A percentile compares a stretch with the other conserved stretches of the same genome.
phyloP scores from a whole-genome alignment of 2,888 invertebrate species.

The Terebella lapidaria region DNA sequence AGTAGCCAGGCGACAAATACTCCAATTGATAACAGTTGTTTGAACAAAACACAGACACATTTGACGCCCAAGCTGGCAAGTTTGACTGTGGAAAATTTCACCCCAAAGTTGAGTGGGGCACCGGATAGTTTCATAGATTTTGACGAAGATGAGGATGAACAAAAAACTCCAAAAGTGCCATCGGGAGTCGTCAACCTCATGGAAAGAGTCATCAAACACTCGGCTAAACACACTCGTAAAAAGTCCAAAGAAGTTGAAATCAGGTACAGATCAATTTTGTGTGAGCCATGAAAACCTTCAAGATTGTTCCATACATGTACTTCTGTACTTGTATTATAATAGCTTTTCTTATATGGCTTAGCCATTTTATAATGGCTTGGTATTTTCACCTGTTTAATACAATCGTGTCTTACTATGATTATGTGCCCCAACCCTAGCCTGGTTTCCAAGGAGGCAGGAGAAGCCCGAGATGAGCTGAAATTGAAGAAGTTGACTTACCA shows the following conservation, averaged over 20 bases:
- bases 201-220: constrained; percentile 68
- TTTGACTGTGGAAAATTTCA: constrained; percentile 27
- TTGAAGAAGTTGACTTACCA: constrained; percentile 40
- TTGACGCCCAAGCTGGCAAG: constrained; percentile 21
- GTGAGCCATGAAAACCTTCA: constrained; percentile 10
- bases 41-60: neutral
- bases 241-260: constrained; percentile 54
- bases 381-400: too few relatives aligned
- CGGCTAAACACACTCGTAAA: constrained; percentile 45
- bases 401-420: too few relatives aligned
- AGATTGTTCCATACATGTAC: too few relatives aligned
- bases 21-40: neutral
- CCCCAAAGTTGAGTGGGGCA: constrained; percentile 59
- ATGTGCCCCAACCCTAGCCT: neutral
- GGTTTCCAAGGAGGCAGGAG: constrained; percentile 11
- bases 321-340: too few relatives aligned
- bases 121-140: neutral
- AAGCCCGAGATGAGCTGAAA: constrained; percentile 44
- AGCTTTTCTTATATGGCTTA: neutral
- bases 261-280: constrained; percentile 53
- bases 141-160: constrained; percentile 39
- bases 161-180: constrained; percentile 22
- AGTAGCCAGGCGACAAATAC: neutral
- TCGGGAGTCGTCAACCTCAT: constrained; percentile 65
- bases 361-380: neutral